Evolutionary conservation across 2,888 invertebrate species (phyloP).

Genomic region (Cantharis lateralis): DNA sequence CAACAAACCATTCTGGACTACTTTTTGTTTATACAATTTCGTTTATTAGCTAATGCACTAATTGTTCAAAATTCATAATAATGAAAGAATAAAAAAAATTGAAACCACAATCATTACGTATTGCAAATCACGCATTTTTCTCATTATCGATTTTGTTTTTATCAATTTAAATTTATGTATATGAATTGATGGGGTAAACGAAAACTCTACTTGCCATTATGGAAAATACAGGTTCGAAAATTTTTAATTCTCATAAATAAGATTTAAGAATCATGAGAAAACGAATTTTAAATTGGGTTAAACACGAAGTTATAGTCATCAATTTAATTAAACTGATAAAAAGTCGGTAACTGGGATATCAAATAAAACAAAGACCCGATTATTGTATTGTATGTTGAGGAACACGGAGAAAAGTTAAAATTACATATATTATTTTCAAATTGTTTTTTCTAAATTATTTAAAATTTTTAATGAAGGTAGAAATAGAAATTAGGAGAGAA

Average conservation of each 20-base stretch:
- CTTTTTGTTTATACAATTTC: too few relatives aligned
- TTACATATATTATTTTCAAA: neutral
- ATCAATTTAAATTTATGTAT: neutral
- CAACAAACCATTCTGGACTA: neutral
- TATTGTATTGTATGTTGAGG: neutral
- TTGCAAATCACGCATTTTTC: neutral
- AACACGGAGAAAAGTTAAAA: neutral
- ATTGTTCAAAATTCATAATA: neutral
- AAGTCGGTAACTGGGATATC: neutral
- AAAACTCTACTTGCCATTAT: neutral
- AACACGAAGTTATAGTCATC: neutral
- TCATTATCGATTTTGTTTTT: neutral
- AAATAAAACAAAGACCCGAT: neutral
- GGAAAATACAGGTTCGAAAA: neutral
- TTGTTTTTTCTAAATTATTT: neutral
- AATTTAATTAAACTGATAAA: neutral
- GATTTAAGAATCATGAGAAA: neutral
- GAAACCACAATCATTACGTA: neutral
- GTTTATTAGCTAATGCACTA: neutral
- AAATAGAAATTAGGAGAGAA: neutral
- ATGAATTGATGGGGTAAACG: neutral
- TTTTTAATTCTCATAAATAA: neutral
- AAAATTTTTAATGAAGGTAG: neutral
- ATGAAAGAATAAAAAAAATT: neutral
- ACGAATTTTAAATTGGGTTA: neutral